These are phyloP conservation scores for Callinectes sapidus DNA, from an alignment of 2,888 invertebrate species.

Conservation along the genomic window DNA sequence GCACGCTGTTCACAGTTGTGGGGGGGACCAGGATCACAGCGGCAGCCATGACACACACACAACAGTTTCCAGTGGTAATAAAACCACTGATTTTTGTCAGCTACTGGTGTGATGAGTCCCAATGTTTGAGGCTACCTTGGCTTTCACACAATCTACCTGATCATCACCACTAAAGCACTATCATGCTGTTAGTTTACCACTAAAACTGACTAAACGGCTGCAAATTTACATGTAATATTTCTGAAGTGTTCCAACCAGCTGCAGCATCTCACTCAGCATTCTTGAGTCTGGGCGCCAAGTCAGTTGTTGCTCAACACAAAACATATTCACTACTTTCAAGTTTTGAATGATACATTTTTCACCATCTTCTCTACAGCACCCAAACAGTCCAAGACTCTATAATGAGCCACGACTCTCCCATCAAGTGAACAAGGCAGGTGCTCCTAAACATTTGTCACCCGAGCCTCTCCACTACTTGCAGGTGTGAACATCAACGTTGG, in stretches of 20 bases:
- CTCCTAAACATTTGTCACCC: neutral
- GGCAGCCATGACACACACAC: neutral
- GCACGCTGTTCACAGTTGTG: neutral
- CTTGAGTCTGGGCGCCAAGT: neutral
- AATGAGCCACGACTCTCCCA: neutral
- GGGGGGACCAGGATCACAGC: neutral
- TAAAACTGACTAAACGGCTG: conserved; percentile 24
- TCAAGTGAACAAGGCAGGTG: conserved; percentile 17
- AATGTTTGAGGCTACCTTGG: neutral
- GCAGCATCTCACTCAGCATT: conserved; percentile 24
- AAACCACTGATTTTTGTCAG: neutral
- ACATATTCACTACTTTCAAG: neutral
- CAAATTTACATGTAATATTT: conserved; percentile 9
- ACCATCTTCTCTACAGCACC: neutral
- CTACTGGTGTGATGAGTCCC: neutral
- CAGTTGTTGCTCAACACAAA: neutral
- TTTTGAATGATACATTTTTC: neutral
- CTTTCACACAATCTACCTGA: conserved; percentile 28
- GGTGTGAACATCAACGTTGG: conserved; percentile 76
- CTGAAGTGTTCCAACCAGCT: conserved; percentile 5
- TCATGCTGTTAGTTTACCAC: conserved; percentile 34
- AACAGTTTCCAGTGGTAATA: neutral
- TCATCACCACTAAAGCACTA: conserved; percentile 35
- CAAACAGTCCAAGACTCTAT: neutral
- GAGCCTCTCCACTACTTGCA: conserved; percentile 75